A percentile compares a stretch with the other conserved stretches of the same genome.
Conservation (phyloP, 2,888 invertebrate species). For the Ditula angustiorana region DNA sequence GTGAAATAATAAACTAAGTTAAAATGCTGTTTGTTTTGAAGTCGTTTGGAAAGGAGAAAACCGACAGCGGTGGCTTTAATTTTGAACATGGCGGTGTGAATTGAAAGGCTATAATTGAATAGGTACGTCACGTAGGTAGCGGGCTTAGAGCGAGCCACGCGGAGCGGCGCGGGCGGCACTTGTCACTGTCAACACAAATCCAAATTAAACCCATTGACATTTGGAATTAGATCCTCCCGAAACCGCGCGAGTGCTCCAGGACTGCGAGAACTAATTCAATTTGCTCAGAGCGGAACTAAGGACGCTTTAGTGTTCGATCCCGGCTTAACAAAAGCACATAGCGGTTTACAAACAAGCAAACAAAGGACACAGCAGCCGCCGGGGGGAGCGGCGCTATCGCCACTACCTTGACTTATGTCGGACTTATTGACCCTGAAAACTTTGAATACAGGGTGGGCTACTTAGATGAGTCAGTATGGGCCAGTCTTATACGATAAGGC, state of each 20-base stretch:
- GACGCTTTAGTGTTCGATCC: conserved; percentile 53
- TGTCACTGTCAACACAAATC: conserved; percentile 60
- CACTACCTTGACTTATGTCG: not conserved
- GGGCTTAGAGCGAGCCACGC: conserved; percentile 4
- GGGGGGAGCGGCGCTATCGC: conserved; percentile 27
- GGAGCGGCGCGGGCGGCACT: conserved; percentile 27
- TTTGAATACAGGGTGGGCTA: no score
- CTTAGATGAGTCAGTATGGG: no score
- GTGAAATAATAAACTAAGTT: conserved; percentile 1
- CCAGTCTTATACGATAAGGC: no score
- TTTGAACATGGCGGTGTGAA: conserved; percentile 9
- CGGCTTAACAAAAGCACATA: conserved; percentile 64
- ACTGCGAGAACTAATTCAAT: conserved; percentile 63
- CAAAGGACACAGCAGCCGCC: conserved; percentile 56
- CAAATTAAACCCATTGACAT: conserved; percentile 77
- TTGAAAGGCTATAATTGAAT: conserved; percentile 18
- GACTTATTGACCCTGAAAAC: no score
- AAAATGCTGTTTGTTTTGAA: conserved; percentile 13
- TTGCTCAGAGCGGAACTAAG: conserved; percentile 63
- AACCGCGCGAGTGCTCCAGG: conserved; percentile 44
- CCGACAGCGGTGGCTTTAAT: not conserved
- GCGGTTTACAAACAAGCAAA: conserved; percentile 57
- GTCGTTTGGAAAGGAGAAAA: conserved; percentile 5
- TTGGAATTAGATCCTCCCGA: conserved; percentile 66
- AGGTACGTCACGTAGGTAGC: conserved; percentile 27